Base-by-base conservation (phyloP, 2,797 vertebrate species). In the Pangasius mekongensis region DNA sequence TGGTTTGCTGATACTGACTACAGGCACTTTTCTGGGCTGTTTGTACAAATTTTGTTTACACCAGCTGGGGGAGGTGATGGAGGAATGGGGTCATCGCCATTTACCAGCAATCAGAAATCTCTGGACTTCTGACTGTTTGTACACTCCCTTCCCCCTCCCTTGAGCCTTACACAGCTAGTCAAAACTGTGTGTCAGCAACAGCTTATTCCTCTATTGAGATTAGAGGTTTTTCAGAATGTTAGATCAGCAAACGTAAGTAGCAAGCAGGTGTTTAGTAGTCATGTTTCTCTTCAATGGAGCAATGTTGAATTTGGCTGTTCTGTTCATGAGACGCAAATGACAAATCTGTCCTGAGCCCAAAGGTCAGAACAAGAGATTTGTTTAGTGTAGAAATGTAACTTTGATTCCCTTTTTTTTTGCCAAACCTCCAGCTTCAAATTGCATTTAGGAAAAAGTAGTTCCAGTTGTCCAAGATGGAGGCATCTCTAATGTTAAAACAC, bases 291-390 rank as follows among this genome's bases (percentile, higher is more conserved):
- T 60, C 3, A 56, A 9, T 49, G 14, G 27, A 2, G 11, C 33
- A 18, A 2, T 36, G n/a, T 2, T 86, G 80, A 20, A 16, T 66
- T 52, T 52, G 49, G 13, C 7, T 60, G 20, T 18, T 20, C 27
- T 18, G 20, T 4, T 36, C 24, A 49, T 60, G 20, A 36, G 13
- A 81, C 9, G 0, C 10, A 58, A 80, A 10, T 27, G 36, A 14
- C n/a, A 89, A 64, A 54, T 83, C 43, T 58, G 52, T 69, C 22
- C 30, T 82, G 30, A 89, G 91, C 43, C 30, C 94, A 94, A 95
- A 95, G 95, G 92, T 95, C 92, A 88, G 7, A 77, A 56, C 56
- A 83, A 43, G 86, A 83, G 52, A 89, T 96, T 95, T 94, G 92
- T 92, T 86, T 16, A 90, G 84, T 89, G 89, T 85, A 91, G 88